A percentile compares a stretch with the other conserved stretches of the same genome.
These are phyloP conservation scores for Zaprionus kolodkinae DNA, from an alignment of 1,140 invertebrate species.

Conservation along the genomic window DNA sequence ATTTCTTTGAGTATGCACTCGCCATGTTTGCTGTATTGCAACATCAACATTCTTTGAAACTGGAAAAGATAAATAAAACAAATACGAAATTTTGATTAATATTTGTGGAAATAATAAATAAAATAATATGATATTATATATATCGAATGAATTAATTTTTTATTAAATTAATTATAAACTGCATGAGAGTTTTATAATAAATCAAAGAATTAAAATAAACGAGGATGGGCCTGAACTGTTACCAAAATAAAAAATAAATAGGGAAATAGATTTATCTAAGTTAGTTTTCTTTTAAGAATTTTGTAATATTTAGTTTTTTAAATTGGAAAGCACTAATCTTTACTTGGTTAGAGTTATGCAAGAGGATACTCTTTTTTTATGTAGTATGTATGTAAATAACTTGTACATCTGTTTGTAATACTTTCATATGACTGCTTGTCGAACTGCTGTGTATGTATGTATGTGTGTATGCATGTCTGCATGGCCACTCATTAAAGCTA, in stretches of 20 bases:
- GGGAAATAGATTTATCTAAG: too few relatives aligned
- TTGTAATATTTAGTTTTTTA: too few relatives aligned
- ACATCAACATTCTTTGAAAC: conserved; percentile 90
- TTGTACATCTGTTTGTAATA: not conserved
- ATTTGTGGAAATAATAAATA: not conserved
- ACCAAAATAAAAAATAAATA: too few relatives aligned
- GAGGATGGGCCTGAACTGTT: too few relatives aligned
- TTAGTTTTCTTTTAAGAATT: too few relatives aligned
- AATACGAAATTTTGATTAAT: not conserved
- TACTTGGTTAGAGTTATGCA: too few relatives aligned
- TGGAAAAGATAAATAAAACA: conserved; percentile 50
- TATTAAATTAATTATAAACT: too few relatives aligned
- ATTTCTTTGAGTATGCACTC: conserved; percentile 94
- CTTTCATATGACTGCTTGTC: conserved; percentile 11
- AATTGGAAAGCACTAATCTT: too few relatives aligned
- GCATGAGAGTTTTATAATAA: too few relatives aligned
- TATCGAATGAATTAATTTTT: too few relatives aligned
- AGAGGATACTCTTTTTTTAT: not conserved
- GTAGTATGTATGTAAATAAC: not conserved
- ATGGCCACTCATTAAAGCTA: conserved; percentile 72
- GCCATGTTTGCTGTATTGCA: conserved; percentile 95
- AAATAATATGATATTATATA: not conserved
- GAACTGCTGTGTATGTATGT: conserved; percentile 4
- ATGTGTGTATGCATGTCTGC: conserved; percentile 27
- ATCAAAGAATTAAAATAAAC: too few relatives aligned